phyloP scores from a whole-genome alignment of 1,140 invertebrate species.

The Limonius californicus region DNA sequence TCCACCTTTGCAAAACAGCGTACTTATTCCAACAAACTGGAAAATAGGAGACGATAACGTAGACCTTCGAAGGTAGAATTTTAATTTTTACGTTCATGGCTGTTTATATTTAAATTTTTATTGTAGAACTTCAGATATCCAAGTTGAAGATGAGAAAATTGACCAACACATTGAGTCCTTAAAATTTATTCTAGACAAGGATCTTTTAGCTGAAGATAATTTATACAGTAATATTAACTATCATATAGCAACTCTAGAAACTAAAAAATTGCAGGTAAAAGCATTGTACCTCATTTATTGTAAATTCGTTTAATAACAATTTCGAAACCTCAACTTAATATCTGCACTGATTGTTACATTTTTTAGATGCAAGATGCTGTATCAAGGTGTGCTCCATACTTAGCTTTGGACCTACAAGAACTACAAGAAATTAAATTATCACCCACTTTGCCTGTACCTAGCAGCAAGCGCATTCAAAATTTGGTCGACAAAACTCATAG shows the following conservation, averaged over 20 bases:
- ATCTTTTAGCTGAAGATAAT: conserved; percentile 18
- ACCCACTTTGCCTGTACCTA: conserved; percentile 29
- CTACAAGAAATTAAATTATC: conserved; percentile 39
- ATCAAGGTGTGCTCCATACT: conserved; percentile 48
- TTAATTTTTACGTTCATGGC: no score
- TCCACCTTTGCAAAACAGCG: conserved; percentile 44
- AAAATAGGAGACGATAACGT: conserved; percentile 20
- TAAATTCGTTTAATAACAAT: background rate
- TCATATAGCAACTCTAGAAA: conserved; percentile 40
- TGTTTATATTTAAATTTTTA: no score
- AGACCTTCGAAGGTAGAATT: background rate
- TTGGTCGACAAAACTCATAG: conserved; percentile 35
- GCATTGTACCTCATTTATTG: background rate
- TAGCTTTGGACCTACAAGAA: conserved; percentile 45
- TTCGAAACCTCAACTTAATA: background rate
- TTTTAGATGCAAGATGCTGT: conserved; percentile 46
- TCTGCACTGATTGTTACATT: background rate
- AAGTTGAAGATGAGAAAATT: background rate
- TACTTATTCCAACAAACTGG: conserved; percentile 40
- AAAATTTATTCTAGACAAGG: conserved; percentile 33
- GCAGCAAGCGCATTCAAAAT: conserved; percentile 32
- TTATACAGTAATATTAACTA: conserved; percentile 36
- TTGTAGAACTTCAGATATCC: background rate
- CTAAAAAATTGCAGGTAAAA: conserved; percentile 39
- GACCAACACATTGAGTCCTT: conserved; percentile 12